Base-by-base conservation (phyloP, 1,140 invertebrate species). In the Solen grandis region DNA sequence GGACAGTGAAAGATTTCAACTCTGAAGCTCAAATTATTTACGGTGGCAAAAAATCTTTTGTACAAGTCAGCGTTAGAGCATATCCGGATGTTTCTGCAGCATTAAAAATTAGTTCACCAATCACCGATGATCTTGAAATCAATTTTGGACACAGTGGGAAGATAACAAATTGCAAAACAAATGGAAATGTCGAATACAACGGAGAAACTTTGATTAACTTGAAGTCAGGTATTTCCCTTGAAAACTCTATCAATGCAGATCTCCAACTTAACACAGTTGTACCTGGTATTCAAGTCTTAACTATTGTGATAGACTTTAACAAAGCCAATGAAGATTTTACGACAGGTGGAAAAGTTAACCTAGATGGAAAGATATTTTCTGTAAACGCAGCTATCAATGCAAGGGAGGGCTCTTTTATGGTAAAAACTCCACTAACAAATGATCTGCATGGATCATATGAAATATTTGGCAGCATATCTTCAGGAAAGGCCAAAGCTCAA, bases 41-140 rank as follows among this genome's bases (percentile, higher is more conserved):
- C 31, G 52, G 52, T 22, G 69, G 54, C 57, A 13, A 73, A 36
- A 36, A 38, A 22, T 36, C 52, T 19, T 35, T 22, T 13, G 22
- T 27, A n/a, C 5, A 13, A 25, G 8, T 73, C 13, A 25, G 8
- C 38, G 16, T 73, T 22, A 57, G 59, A 33, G 38, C n/a, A 5
- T 29, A 8, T 57, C 50, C 69, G 13, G 54, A 36, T 36, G 27
- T 73, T 36, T 52, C 35, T 19, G 29, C 69, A 33, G 25, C 69
- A 16, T 33, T 73, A 2, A 22, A n/a, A 4, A 35, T 73, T 33
- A 36, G 52, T 13, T 57, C 69, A 57, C 69, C 69, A n/a, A 13
- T 55, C 16, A 57, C 69, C 3, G 38, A 57, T 36, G 69, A 73
- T n/a, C 19, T 73, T 19, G 31, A 73, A 29, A 19, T 73, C 46